phyloP scores from a whole-genome alignment of 2,888 invertebrate species.

The Cryptocephalus moraei region DNA sequence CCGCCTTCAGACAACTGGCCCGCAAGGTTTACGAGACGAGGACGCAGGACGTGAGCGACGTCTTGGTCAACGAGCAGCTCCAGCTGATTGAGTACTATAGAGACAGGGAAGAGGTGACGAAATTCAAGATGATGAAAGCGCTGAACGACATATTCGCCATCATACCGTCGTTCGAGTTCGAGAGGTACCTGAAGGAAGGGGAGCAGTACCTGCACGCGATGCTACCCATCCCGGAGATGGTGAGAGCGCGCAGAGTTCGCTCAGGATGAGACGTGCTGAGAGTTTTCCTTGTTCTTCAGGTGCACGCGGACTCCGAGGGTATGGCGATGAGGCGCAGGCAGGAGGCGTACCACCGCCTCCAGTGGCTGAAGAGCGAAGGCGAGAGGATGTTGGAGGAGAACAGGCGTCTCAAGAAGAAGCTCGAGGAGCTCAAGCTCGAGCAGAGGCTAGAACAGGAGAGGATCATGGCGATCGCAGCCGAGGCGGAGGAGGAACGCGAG shows the following conservation, averaged over 20 bases:
- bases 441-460: slow-evolving; percentile 24
- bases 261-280: too few relatives aligned
- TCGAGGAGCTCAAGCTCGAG: slow-evolving; percentile 26
- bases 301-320: slow-evolving; percentile 23
- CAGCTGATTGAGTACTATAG: slow-evolving; percentile 28
- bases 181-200: slow-evolving; percentile 25
- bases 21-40: slow-evolving; percentile 35
- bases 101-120: slow-evolving; percentile 23
- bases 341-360: slow-evolving; percentile 32
- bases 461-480: slow-evolving; percentile 19
- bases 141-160: slow-evolving; percentile 30
- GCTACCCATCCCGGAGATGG: slow-evolving; percentile 5
- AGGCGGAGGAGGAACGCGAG: slow-evolving; percentile 14
- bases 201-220: slow-evolving; percentile 22
- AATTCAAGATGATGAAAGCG: slow-evolving; percentile 29
- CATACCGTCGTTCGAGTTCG: slow-evolving; percentile 32
- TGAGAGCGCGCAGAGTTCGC: too few relatives aligned
- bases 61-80: slow-evolving; percentile 34
- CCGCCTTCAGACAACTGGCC: slow-evolving; percentile 28
- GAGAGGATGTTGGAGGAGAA: slow-evolving; percentile 33
- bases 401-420: slow-evolving; percentile 23
- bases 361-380: slow-evolving; percentile 36
- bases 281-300: slow-evolving; percentile 9
- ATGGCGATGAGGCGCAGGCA: slow-evolving; percentile 28
- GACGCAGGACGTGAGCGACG: slow-evolving; percentile 36